Conservation (phyloP, 2,888 invertebrate genomes). For the Teinopalpus imperialis region DNA sequence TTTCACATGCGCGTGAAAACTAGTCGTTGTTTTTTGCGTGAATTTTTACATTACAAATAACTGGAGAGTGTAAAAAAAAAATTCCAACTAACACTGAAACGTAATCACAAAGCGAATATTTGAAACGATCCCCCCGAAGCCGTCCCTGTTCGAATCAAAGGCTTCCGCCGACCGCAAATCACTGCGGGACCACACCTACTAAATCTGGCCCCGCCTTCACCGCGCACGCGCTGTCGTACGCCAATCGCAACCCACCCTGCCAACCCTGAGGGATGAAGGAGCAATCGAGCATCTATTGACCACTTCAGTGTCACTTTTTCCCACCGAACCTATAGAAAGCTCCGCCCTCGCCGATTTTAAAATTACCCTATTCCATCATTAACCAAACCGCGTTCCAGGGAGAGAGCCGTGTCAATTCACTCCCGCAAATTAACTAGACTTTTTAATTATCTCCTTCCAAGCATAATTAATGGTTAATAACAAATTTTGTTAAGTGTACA, state of each 20-base stretch:
- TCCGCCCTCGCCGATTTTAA: slow-evolving; percentile 67
- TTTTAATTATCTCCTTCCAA: slow-evolving; percentile 10
- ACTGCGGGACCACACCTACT: slow-evolving; percentile 72
- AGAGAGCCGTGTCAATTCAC: slow-evolving; percentile 30
- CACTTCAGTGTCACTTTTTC: slow-evolving; percentile 65
- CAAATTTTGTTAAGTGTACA: slow-evolving; percentile 33
- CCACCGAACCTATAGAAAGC: slow-evolving; percentile 64
- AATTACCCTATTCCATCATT: slow-evolving; percentile 62
- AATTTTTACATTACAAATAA: too few species aligned
- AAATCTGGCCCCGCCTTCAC: slow-evolving; percentile 60
- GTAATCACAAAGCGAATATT: too few species aligned
- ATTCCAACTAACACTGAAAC: too few species aligned
- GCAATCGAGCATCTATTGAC: slow-evolving; percentile 68
- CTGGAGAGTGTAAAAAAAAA: too few species aligned
- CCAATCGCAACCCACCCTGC: slow-evolving; percentile 52
- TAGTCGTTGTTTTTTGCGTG: too few species aligned
- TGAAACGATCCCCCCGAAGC: slow-evolving; percentile 33
- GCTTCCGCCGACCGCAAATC: slow-evolving; percentile 74
- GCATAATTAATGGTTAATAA: too few species aligned
- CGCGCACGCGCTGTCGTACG: slow-evolving; percentile 58
- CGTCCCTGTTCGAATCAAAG: slow-evolving; percentile 71
- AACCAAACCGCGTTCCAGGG: slow-evolving; percentile 56
- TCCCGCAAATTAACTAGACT: slow-evolving; percentile 28
- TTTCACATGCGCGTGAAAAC: too few species aligned
- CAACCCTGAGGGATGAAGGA: slow-evolving; percentile 43